A percentile compares a stretch with the other conserved stretches of the same genome.
phyloP scores from a whole-genome alignment of 2,113 vertebrate species.

The Rhinogobius similis region DNA sequence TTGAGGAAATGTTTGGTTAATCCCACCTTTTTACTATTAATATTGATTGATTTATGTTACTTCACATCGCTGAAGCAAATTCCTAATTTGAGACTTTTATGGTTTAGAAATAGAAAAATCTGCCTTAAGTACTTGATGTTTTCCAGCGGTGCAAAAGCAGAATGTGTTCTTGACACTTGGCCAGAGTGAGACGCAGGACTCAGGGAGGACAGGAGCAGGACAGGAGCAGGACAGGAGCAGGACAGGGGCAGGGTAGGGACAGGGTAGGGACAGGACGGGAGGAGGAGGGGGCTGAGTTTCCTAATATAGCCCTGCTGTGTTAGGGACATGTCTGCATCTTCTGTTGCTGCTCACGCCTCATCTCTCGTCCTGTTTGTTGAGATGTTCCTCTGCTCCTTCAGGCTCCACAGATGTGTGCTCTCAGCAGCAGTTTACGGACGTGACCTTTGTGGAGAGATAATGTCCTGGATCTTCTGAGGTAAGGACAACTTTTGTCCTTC shows the following conservation, averaged over 20 bases:
- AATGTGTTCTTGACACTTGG: neutral
- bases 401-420: neutral
- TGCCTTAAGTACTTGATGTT: neutral
- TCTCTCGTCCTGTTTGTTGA: neutral
- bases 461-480: neutral
- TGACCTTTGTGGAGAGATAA: neutral
- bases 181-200: neutral
- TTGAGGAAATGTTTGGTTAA: too few relatives aligned
- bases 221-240: neutral
- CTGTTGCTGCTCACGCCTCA: neutral
- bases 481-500: neutral
- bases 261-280: neutral
- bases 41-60: too few relatives aligned
- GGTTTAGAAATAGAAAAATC: too few relatives aligned
- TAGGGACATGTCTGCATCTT: neutral
- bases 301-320: neutral
- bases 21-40: too few relatives aligned
- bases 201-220: neutral
- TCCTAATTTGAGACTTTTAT: too few relatives aligned
- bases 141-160: neutral
- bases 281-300: neutral
- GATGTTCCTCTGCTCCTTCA: neutral
- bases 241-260: neutral
- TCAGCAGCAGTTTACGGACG: neutral
- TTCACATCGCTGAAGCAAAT: too few relatives aligned